Percentiles rank a stretch among this genome's conserved stretches.
Conservation (phyloP, 53 echinoderm and acorn worm genomes). For the Apostichopus leukothele region DNA sequence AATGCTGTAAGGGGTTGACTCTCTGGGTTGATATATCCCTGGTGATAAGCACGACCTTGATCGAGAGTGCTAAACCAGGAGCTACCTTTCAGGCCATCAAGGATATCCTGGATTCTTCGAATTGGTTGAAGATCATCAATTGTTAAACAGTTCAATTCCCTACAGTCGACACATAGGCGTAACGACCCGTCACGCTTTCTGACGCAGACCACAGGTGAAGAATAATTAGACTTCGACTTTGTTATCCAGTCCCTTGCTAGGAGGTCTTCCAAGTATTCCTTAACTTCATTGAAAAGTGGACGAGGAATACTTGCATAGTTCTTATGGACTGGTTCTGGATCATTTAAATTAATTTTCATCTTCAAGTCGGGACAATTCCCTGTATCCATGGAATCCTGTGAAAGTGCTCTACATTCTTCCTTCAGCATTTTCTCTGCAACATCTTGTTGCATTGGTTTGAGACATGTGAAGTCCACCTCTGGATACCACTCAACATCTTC, state of each 20-base stretch:
- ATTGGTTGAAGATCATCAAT: slow-evolving; percentile 61
- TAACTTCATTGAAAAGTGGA: neutral
- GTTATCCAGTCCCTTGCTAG: slow-evolving; percentile 48
- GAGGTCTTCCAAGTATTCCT: neutral
- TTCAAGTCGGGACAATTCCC: neutral
- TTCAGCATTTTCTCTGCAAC: too few species aligned
- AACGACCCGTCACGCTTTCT: slow-evolving; percentile 59
- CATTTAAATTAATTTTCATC: slow-evolving; percentile 4
- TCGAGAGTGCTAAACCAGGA: slow-evolving; percentile 45
- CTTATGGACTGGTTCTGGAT: slow-evolving; percentile 1
- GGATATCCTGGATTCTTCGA: slow-evolving; percentile 55
- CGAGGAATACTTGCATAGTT: slow-evolving; percentile 13
- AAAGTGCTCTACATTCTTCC: neutral
- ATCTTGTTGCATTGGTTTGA: too few species aligned
- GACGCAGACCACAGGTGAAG: slow-evolving; percentile 59
- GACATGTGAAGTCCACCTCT: too few species aligned
- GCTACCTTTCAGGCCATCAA: slow-evolving; percentile 31
- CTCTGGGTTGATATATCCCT: slow-evolving; percentile 28
- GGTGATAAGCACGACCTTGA: slow-evolving; percentile 51
- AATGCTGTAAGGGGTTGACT: slow-evolving; percentile 37
- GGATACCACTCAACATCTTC: neutral
- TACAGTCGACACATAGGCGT: slow-evolving; percentile 60
- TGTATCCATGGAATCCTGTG: neutral
- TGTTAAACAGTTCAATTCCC: slow-evolving; percentile 59
- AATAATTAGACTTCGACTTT: slow-evolving; percentile 54